Evolutionary conservation across 2,797 vertebrate genomes (phyloP).

Genomic region (Xenops minutus): DNA sequence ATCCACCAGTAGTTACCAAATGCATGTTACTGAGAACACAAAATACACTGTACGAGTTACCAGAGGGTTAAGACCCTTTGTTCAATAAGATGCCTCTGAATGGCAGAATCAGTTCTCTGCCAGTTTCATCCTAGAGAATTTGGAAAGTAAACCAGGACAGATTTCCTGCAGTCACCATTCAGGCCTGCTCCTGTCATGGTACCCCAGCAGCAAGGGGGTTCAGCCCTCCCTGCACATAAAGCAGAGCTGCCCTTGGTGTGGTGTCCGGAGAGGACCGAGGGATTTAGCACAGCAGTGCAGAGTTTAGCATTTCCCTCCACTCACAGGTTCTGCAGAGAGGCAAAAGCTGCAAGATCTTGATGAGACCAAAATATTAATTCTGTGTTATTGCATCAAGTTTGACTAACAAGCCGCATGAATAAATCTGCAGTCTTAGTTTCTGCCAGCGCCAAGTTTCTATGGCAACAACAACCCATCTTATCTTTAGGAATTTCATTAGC

Average conservation of each 20-base stretch:
- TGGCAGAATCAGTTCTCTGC: neutral
- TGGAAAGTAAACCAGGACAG: neutral
- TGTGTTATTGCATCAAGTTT: slow-evolving; percentile 66
- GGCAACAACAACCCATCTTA: slow-evolving; percentile 73
- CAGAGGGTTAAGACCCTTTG: neutral
- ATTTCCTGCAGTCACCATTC: neutral
- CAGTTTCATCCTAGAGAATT: neutral
- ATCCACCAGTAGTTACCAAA: neutral
- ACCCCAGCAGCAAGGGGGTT: neutral
- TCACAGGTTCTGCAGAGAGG: neutral
- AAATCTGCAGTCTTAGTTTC: slow-evolving; percentile 71
- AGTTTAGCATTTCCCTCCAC: neutral
- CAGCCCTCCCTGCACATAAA: neutral
- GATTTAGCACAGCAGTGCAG: neutral
- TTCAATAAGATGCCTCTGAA: neutral
- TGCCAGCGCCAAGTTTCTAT: slow-evolving; percentile 71
- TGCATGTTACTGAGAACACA: neutral
- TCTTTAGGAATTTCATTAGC: slow-evolving; percentile 75
- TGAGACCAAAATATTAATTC: slow-evolving; percentile 73
- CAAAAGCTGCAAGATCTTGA: slow-evolving; percentile 49
- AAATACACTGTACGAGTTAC: neutral
- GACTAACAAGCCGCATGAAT: slow-evolving; percentile 61
- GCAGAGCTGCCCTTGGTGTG: neutral
- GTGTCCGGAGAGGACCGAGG: accelerated
- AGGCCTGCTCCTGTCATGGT: neutral